These are phyloP conservation scores for Rhinolophus sinicus DNA, from an alignment of 2,113 vertebrate genomes.

Conservation along the genomic window DNA sequence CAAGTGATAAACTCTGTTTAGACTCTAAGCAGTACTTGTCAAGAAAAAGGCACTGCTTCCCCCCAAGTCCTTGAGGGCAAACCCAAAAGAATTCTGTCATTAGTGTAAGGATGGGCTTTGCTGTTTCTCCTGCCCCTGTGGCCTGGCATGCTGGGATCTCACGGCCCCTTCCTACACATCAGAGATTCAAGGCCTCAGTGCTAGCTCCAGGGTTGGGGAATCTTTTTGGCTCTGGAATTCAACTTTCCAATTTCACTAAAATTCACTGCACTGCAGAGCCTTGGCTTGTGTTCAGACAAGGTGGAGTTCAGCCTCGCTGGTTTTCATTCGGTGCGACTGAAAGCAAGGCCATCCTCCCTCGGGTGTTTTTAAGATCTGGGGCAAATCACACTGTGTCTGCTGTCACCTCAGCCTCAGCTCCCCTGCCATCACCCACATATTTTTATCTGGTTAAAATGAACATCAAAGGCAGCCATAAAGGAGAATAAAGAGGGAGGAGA, in stretches of 20 bases:
- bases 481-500: neutral
- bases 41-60: neutral
- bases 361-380: neutral
- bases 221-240: neutral
- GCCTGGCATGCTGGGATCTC: neutral
- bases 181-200: neutral
- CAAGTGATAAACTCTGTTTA: neutral
- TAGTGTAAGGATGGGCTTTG: neutral
- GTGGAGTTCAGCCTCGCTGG: neutral
- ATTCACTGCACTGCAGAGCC: neutral
- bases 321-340: neutral
- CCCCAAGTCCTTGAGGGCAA: neutral
- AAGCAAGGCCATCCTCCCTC: neutral
- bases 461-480: neutral
- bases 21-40: neutral
- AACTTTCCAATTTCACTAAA: neutral
- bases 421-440: neutral
- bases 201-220: neutral
- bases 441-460: slow-evolving; percentile 51
- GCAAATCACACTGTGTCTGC: neutral
- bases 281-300: neutral
- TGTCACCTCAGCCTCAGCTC: neutral
- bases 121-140: neutral
- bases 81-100: neutral
- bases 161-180: neutral